Base-by-base conservation (phyloP, 1,140 invertebrate species). In the Camponotus pennsylvanicus region DNA sequence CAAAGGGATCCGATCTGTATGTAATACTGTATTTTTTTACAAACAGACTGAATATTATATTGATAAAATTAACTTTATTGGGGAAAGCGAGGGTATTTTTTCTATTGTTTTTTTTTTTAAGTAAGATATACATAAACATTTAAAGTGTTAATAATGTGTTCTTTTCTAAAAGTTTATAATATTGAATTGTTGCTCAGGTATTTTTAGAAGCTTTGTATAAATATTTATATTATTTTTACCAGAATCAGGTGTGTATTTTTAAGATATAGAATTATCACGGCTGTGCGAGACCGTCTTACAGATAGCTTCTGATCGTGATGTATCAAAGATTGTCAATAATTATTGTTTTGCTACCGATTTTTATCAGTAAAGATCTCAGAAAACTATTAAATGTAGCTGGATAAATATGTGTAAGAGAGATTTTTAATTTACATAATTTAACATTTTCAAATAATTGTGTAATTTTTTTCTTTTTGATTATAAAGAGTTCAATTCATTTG, bases 21-120 rank as follows among this genome's bases (percentile, higher is more conserved):
- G 45, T 86, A 45, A 71, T 82, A 42, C 52, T 88, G 52, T 75
- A 85, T 69, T n/a, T 82, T 86, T 84, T 18, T 21, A 13, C 27
- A 69, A 52, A 52, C 70, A 88, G 75, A 91, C 86, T 87, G 89
- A 90, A 87, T 88, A 76, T 34, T 80, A 27, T 83, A 82, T 45
- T 40, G 34, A 40, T 86, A 55, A 75, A 67, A 32, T 75, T 13
- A 27, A 80, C 63, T 71, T 75, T 85, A 85, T 63, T 45, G 9
- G 1, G 13, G 18, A 0, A 42, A n/a, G 3, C 13, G 8, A 57
- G 2, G 2, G 57, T 52, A 75, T 15, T 52, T 18, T 52, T 52
- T 49, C 4, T 49, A 15, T 52, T 6, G 1, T 49, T 18, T 52
- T 52, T 52, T 52, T 52, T 52, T 52, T 18, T 49, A 3, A 52